Evolutionary conservation across 2,113 vertebrate species (phyloP).

Genomic region (Oplegnathus fasciatus): DNA sequence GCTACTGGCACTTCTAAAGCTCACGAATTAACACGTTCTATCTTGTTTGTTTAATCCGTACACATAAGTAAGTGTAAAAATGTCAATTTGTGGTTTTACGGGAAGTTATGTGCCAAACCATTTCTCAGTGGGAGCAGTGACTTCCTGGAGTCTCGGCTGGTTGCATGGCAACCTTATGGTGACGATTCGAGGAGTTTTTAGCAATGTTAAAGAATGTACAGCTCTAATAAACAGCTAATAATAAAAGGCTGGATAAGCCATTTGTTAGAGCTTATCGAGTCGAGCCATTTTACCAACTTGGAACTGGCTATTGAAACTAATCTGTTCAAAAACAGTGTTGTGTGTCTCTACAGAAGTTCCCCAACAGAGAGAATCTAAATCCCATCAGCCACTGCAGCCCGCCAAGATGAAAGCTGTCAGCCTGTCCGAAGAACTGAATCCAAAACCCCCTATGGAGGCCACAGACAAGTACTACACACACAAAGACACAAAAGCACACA

Average conservation of each 20-base stretch:
- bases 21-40: not conserved
- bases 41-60: not conserved
- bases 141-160: not conserved
- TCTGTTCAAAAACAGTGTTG: constrained; percentile 11
- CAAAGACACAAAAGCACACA: constrained; percentile 13
- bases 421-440: constrained; percentile 70
- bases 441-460: constrained; percentile 61
- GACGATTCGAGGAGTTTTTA: not conserved
- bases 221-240: not conserved
- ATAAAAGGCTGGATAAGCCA: not conserved
- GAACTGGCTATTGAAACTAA: not conserved
- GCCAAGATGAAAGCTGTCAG: constrained; percentile 63
- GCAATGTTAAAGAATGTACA: not conserved
- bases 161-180: not conserved
- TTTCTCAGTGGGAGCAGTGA: not conserved
- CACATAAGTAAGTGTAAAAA: no score
- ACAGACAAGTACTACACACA: constrained; percentile 63
- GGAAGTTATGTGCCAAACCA: no score
- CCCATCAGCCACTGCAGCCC: constrained; percentile 64
- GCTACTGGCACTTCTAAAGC: not conserved
- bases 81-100: not conserved
- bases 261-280: not conserved
- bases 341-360: constrained; percentile 59
- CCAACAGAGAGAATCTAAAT: constrained; percentile 57
- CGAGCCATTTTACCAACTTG: not conserved